Evolutionary conservation across 1,140 invertebrate species (phyloP), one percentile per base, ranked within the genome.

Genomic region (Pararge aegeria): DNA sequence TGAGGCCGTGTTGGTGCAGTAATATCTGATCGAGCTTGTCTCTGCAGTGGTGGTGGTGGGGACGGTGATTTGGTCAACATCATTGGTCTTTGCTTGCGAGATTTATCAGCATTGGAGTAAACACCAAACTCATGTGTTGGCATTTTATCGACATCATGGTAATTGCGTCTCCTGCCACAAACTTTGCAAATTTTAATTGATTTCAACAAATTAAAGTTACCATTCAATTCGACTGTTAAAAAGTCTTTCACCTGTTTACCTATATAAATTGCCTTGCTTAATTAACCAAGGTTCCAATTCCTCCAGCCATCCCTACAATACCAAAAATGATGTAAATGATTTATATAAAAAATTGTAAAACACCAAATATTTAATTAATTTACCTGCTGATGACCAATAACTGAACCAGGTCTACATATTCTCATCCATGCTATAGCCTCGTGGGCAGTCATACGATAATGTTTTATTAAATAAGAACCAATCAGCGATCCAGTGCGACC

Each of bases 381-480:
- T 60, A 89, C 87, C 78, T 99, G 98, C 82, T 99, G 98, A 76
- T 97, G 96, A 0, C 98, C 98, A 86, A 99, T 99, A 6, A 99
- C 95, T 38, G 97, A 99, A 1, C 98, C 98, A 18, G 98, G 98
- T 49, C 98, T 93, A 90, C 98, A 99, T 64, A 99, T 95, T 81
- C 98, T 92, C 73, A 98, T 94, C 98, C 98, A 99, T 0, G 96
- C 98, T 70, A 99, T 99, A 9, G 95, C 94, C 91, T 99, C 98
- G 57, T 94, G 93, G 10, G 98, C 97, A 16, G 96, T 95, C 82
- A 99, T 96, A 58, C 94, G 93, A 90, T 97, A 99, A 87, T 99
- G 97, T 86, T 99, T 99, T 94, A 99, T 99, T 40, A 99, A 95
- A 80, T 99, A 99, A 87, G 97, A 97, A 13, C 95, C 98, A 78